Percentiles rank a stretch among this genome's conserved stretches.
phyloP scores from a whole-genome alignment of 1,140 invertebrate genomes.

The Drosophila sproati region DNA sequence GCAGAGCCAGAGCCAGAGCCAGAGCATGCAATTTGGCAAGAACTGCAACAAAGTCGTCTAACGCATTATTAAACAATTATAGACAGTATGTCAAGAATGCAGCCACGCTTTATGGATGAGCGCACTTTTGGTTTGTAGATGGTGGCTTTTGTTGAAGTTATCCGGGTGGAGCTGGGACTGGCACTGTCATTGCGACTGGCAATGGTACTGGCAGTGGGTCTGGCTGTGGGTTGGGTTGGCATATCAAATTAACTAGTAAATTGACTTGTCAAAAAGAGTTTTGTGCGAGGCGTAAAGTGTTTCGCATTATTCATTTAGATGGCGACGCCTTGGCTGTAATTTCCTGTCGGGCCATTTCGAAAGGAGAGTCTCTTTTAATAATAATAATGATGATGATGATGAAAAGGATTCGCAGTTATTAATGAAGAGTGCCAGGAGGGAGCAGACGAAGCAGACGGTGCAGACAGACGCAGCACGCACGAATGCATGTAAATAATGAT shows the following conservation, averaged over 20 bases:
- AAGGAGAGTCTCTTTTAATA: conserved; percentile 29
- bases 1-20: too few species aligned
- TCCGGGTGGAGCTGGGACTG: too few species aligned
- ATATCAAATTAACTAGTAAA: conserved; percentile 80
- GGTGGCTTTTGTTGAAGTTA: neutral
- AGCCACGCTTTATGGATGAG: conserved; percentile 43
- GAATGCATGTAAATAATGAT: conserved; percentile 53
- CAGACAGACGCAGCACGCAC: conserved; percentile 40
- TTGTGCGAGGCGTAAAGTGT: conserved; percentile 19
- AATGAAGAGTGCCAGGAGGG: conserved; percentile 50
- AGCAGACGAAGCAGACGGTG: too few species aligned
- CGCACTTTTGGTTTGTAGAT: conserved; percentile 6
- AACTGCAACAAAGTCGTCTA: conserved; percentile 9
- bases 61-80: conserved; percentile 73
- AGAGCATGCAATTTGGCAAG: conserved; percentile 22
- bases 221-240: conserved; percentile 28
- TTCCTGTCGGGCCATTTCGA: conserved; percentile 37
- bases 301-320: conserved; percentile 28
- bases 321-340: conserved; percentile 23
- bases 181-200: too few species aligned
- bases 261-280: conserved; percentile 74
- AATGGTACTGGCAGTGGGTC: neutral
- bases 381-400: conserved; percentile 7
- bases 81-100: neutral
- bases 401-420: conserved; percentile 71